Conservation (phyloP, 1,140 invertebrate genomes). For the Aplysia californica region DNA sequence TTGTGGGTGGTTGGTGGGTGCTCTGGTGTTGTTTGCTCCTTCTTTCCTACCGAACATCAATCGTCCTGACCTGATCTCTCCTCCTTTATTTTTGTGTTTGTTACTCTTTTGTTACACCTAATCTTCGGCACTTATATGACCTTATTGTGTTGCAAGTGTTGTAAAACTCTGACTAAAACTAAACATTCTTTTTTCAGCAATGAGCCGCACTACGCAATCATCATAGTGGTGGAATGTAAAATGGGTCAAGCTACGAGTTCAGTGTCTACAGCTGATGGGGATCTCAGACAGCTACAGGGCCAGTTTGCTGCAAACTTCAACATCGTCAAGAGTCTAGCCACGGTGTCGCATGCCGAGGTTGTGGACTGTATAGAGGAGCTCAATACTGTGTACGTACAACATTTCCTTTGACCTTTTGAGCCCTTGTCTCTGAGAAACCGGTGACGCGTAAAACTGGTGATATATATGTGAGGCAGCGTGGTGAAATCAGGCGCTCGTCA, state of each 20-base stretch:
- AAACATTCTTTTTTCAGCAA: no score
- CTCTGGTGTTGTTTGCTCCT: no score
- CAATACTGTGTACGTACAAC: constrained; percentile 23
- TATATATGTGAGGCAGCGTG: background rate
- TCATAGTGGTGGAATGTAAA: background rate
- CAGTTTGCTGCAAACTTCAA: constrained; percentile 13
- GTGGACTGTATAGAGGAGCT: constrained; percentile 22
- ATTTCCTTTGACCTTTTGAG: background rate
- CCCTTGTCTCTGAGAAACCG: background rate
- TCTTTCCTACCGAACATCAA: no score
- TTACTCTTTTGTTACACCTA: no score
- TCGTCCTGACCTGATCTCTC: no score
- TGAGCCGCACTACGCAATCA: no score
- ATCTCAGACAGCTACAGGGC: constrained; percentile 2
- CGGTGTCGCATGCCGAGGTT: constrained; percentile 3
- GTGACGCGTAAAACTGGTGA: background rate
- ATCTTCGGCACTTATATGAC: no score
- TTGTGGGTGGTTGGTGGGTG: no score
- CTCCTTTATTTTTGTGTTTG: no score
- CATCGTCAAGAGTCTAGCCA: constrained; percentile 14
- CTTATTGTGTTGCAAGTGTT: no score
- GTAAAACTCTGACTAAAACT: no score
- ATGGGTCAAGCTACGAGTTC: constrained; percentile 7
- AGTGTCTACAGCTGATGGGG: background rate
- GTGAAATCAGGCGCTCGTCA: background rate